Evolutionary conservation across 2,888 invertebrate species (phyloP).

Genomic region (Apodemia hepburni): DNA sequence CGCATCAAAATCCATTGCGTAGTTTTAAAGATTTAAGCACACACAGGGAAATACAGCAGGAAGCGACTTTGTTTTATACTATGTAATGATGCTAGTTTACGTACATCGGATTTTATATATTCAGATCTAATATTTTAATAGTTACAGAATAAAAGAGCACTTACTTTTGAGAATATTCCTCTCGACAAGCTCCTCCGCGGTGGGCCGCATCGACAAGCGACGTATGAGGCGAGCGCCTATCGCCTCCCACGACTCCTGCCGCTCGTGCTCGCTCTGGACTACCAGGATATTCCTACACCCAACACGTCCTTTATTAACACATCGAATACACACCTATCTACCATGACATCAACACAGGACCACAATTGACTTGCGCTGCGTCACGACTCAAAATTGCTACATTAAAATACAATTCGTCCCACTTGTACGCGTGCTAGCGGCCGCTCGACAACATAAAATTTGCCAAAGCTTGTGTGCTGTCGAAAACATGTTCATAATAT

Average conservation of each 20-base stretch:
- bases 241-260: conserved; percentile 95
- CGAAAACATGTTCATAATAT: conserved; percentile 64
- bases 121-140: too few relatives aligned
- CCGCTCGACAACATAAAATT: conserved; percentile 51
- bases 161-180: conserved; percentile 98
- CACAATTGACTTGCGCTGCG: conserved; percentile 2
- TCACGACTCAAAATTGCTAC: conserved; percentile 40
- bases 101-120: too few relatives aligned
- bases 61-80: too few relatives aligned
- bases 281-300: conserved; percentile 91
- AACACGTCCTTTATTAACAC: conserved; percentile 23
- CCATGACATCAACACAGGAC: neutral
- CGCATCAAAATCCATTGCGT: too few relatives aligned
- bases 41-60: too few relatives aligned
- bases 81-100: too few relatives aligned
- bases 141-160: conserved; percentile 42
- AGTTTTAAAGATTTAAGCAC: too few relatives aligned
- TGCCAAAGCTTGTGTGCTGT: conserved; percentile 50
- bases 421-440: conserved; percentile 45
- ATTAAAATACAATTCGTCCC: conserved; percentile 43
- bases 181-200: conserved; percentile 98
- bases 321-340: conserved; percentile 14
- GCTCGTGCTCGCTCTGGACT: conserved; percentile 94
- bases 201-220: conserved; percentile 98
- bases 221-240: conserved; percentile 96